Evolutionary conservation across 2,797 vertebrate species (phyloP), one percentile per base, ranked within the genome.

Genomic region (Rhincodon typus): DNA sequence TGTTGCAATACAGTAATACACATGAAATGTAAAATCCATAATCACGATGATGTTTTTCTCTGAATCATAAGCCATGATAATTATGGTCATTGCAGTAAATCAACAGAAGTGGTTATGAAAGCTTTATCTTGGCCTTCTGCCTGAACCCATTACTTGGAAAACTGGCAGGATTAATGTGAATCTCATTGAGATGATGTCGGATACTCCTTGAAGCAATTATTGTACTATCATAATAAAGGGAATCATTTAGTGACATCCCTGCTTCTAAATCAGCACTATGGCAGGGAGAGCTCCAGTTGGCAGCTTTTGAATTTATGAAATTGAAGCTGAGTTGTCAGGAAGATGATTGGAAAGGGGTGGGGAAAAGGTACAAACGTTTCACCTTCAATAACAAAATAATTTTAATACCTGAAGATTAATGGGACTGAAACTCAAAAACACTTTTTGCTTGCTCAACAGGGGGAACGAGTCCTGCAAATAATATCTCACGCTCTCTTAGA

Each of bases 71-170:
- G 69, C 90, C 62, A 42, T 27, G 38, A 67, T 93, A 93, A 93
- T 93, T 69, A 93, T 69, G 79, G 66, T 67, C 88, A 57, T 91
- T 66, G 62, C 90, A 67, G 62, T 93, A 67, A 93, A 93, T 93
- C 90, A 93, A 69, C 90, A 93, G 90, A 93, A 93, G 90, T 93
- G 90, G 90, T 93, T 93, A 69, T 93, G 66, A 69, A 69, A 93
- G n/a, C 90, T 93, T 38, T 93, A 69, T 42, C n/a, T 42, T 93
- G 66, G 66, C 62, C 90, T 69, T 67, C 10, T 93, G 66, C 66
- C 62, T 67, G 66, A 93, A 66, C 62, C 90, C 66, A 69, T 93
- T 93, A 93, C 62, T 93, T 67, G 66, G 66, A 69, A 93, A 93
- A 69, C 67, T 93, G 90, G n/a, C 90, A 93, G 90, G 90, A 93